Base-by-base conservation (phyloP, 2,888 invertebrate species). In the Pyrochroa serraticornis region DNA sequence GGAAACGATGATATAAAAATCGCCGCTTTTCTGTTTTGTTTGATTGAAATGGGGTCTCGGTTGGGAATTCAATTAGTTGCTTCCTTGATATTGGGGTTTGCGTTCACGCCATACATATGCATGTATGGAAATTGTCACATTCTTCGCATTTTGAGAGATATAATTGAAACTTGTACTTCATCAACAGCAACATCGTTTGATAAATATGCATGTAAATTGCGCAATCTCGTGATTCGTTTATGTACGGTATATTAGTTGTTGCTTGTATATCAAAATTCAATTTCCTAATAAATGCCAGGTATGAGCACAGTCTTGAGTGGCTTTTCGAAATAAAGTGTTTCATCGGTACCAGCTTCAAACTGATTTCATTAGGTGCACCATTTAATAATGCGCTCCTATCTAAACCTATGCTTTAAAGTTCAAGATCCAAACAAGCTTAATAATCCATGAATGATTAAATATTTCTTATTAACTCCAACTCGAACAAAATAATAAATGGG, bases 401-500 rank as follows among this genome's bases (percentile, higher is more conserved):
- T 22, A 22, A 22, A 5, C 22, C 22, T 22, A 22, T 22, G 22
- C 5, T 22, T 5, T 5, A 5, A 22, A 5, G 22, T 22, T 22
- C 22, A 22, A 5, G 3, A 22, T 22, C 5, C 22, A 22, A 22
- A 22, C 22, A 31, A 39, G 43, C 43, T 49, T 43, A 54, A 54
- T 54, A 54, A 54, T 54, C 14, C 39, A 55, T 45, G 35, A 39
- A 56, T 49, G 34, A 44, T 56, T 49, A 49, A 43, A 45, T 44
- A 45, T 49, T 39, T 13, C 39, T 50, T 50, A 44, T 56, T 52
- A 52, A 22, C 12, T 43, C 32, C 7, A 14, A 39, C 14, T 7
- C 6, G 43, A 56, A 49, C 49, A 44, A 56, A 49, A 13, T 48
- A 48, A 50, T 49, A 45, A 56, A 45, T 42, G 10, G 22, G 12